Conservation (phyloP, 2,113 vertebrate species). For the Tapirus terrestris region DNA sequence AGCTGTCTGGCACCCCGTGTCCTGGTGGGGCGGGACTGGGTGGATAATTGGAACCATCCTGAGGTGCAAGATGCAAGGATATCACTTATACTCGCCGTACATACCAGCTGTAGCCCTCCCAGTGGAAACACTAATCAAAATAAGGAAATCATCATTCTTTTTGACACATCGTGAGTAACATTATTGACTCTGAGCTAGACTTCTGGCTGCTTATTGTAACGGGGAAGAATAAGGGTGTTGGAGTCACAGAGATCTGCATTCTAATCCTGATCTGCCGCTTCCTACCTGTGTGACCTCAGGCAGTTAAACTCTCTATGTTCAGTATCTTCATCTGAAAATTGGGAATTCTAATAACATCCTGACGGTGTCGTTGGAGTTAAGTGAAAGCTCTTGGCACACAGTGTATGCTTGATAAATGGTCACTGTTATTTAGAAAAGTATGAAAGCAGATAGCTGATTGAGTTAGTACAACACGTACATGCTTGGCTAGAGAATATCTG, state of each 20-base stretch:
- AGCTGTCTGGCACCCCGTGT: background rate
- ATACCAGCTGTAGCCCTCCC: background rate
- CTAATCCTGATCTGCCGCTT: background rate
- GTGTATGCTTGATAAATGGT: background rate
- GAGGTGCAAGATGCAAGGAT: background rate
- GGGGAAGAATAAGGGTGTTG: background rate
- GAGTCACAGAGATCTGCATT: background rate
- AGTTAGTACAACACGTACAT: background rate
- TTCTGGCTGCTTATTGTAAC: background rate
- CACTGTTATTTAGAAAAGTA: background rate
- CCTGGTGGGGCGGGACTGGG: background rate
- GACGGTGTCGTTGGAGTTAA: background rate
- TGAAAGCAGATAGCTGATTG: background rate
- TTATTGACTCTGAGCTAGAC: background rate
- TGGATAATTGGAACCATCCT: background rate
- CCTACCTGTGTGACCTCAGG: background rate
- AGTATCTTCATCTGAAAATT: background rate
- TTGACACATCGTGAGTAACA: background rate
- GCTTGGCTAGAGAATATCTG: background rate
- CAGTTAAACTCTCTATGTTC: background rate
- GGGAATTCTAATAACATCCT: background rate
- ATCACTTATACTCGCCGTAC: background rate
- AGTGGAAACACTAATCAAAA: background rate
- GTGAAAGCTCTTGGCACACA: background rate
- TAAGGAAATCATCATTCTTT: background rate